Percentiles rank a stretch among this genome's conserved stretches.
phyloP scores from a whole-genome alignment of 2,113 vertebrate species.

The Xenotilapia caudafasciata region DNA sequence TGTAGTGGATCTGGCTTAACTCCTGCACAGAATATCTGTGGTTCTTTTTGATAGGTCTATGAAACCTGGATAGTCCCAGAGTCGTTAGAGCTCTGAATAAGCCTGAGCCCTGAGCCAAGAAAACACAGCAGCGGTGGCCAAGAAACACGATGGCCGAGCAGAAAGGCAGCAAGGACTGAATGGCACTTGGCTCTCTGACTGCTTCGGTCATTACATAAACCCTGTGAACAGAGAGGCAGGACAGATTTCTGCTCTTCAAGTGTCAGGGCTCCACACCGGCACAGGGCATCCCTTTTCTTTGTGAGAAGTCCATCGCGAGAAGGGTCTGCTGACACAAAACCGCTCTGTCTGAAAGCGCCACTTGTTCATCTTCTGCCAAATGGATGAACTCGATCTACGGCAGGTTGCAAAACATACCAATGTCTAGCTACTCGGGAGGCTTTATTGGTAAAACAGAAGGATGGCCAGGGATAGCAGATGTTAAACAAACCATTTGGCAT shows the following conservation, averaged over 20 bases:
- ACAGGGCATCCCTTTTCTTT: slow-evolving; percentile 8
- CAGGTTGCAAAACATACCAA: background rate
- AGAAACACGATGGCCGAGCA: slow-evolving; percentile 19
- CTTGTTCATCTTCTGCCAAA: background rate
- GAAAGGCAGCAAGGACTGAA: slow-evolving; percentile 30
- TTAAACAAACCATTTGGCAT: slow-evolving; percentile 3
- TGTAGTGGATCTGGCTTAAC: slow-evolving; percentile 1
- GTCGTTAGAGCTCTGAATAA: slow-evolving; percentile 48
- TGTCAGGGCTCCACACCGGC: background rate
- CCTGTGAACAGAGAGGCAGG: slow-evolving; percentile 6
- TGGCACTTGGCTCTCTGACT: slow-evolving; percentile 23
- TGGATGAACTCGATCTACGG: background rate
- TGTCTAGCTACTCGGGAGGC: background rate
- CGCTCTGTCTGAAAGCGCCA: background rate
- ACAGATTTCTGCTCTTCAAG: slow-evolving; percentile 31
- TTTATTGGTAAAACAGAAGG: background rate
- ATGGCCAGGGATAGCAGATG: background rate
- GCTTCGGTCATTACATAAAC: slow-evolving; percentile 45
- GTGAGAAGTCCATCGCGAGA: background rate
- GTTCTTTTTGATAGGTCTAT: slow-evolving; percentile 57
- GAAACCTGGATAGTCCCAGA: slow-evolving; percentile 57
- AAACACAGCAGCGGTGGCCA: slow-evolving; percentile 23
- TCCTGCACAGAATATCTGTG: slow-evolving; percentile 30
- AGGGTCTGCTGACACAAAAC: slow-evolving; percentile 7
- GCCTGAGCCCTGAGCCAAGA: slow-evolving; percentile 32